Conservation (phyloP, 2,888 invertebrate genomes). For the Chymomyza fuscimana region DNA sequence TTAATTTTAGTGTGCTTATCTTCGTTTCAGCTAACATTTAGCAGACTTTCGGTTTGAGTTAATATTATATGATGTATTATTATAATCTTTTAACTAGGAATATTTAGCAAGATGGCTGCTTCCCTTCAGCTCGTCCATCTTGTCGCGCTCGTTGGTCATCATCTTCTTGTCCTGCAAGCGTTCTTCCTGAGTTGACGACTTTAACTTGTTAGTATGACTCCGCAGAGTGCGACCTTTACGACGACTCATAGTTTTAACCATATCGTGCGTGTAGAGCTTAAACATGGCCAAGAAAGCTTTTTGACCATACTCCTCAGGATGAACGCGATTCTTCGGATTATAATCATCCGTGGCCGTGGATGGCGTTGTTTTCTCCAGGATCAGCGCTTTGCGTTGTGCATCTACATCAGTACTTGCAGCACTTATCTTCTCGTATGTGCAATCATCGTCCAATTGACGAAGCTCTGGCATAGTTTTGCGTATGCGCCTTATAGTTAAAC, state of each 20-base stretch:
- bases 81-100: too few species aligned
- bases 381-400: neutral
- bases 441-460: constrained; percentile 51
- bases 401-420: constrained; percentile 24
- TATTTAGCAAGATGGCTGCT: too few species aligned
- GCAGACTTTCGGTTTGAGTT: too few species aligned
- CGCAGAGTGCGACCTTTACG: constrained; percentile 77
- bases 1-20: constrained; percentile 47
- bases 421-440: constrained; percentile 36
- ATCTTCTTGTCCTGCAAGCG: too few species aligned
- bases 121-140: too few species aligned
- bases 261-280: constrained; percentile 43
- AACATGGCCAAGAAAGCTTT: constrained; percentile 76
- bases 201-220: constrained; percentile 22
- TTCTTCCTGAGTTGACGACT: too few species aligned
- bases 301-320: constrained; percentile 69
- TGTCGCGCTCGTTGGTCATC: too few species aligned
- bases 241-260: constrained; percentile 54
- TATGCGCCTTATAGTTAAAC: too few species aligned
- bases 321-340: constrained; percentile 41
- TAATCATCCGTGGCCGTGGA: neutral
- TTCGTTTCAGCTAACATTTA: too few species aligned
- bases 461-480: constrained; percentile 72
- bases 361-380: neutral
- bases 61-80: too few species aligned